Conservation (phyloP, 2,888 invertebrate species). For the Euspilapteryx auroguttella region DNA sequence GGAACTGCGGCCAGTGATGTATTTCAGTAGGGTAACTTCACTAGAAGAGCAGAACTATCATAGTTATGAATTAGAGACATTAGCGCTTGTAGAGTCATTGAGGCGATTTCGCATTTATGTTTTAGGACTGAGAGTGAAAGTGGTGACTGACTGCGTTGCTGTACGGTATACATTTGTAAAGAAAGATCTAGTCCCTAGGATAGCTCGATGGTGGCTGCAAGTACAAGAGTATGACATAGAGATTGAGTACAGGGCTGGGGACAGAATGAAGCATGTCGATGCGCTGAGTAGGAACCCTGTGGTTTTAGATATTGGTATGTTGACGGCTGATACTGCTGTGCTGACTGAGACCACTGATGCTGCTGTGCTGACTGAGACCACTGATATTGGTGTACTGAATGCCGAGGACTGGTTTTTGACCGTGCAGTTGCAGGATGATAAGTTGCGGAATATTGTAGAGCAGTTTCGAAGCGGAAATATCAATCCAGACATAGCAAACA, state of each 20-base stretch:
- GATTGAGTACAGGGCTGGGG: slow-evolving; percentile 2
- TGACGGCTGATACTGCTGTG: too few species aligned
- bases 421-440: too few species aligned
- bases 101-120: slow-evolving; percentile 15
- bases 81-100: slow-evolving; percentile 17
- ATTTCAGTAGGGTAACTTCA: slow-evolving; percentile 13
- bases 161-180: background rate
- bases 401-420: too few species aligned
- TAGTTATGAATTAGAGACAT: slow-evolving; percentile 14
- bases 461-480: too few species aligned
- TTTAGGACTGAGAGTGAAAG: slow-evolving; percentile 7
- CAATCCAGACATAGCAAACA: too few species aligned
- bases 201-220: slow-evolving; percentile 3
- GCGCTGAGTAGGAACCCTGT: slow-evolving; percentile 2
- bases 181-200: slow-evolving; percentile 1
- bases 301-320: too few species aligned
- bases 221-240: slow-evolving; percentile 2
- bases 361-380: too few species aligned
- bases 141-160: slow-evolving; percentile 3
- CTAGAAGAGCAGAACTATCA: slow-evolving; percentile 5
- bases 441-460: too few species aligned
- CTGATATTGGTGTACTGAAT: too few species aligned
- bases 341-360: too few species aligned
- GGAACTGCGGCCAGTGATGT: slow-evolving; percentile 10
- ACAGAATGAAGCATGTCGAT: slow-evolving; percentile 2